Base-by-base conservation (phyloP, 2,797 vertebrate species). In the Muscicapa comitata region DNA sequence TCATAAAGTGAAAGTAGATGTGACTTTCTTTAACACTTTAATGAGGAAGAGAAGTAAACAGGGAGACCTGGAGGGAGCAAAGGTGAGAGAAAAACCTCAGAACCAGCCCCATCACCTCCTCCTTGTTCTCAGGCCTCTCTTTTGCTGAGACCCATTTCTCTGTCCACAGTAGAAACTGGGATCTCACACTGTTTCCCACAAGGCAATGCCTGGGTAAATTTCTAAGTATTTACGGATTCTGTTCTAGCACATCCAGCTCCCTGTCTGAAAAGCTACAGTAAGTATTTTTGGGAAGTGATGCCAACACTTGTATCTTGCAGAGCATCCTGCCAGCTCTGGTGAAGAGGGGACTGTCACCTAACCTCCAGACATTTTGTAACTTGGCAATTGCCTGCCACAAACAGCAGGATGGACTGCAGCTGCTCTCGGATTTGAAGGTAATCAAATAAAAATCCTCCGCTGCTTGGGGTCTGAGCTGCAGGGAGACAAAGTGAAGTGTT, bases 21-120 rank as follows among this genome's bases (percentile, higher is more conserved):
- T 98, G 8, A 97, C 98, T 0, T 99, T 99, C 95, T 99, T 99
- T 86, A 99, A 99, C 87, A 98, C 98, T 1, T 97, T 98, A 95
- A 98, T 99, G 79, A 98, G 98, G 87, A 98, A 98, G 92, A 97
- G 97, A 35, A 98, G 98, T 70, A 99, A 97, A 97, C 88, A 73
- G 20, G 98, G 98, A 31, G 98, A 99, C 86, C 94, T 98, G 72
- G 97, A 98, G n/a, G 98, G 97, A 17, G 99, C 98, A 12, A 99
- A 99, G 99, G 99, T 99, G 70, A 98, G 96, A 29, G 37, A 35
- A 61, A 58, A 50, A n/a, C 29, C 29, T 65, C 48, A n/a, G 42
- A 59, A 71, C 16, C 6, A 35, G 16, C 45, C 17, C 42, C 38
- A 17, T 53, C 51, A 43, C 24, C 19, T 55, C 11, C 18, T 55